Conservation (phyloP, 2,888 invertebrate species). For the Drosophila birchii region DNA sequence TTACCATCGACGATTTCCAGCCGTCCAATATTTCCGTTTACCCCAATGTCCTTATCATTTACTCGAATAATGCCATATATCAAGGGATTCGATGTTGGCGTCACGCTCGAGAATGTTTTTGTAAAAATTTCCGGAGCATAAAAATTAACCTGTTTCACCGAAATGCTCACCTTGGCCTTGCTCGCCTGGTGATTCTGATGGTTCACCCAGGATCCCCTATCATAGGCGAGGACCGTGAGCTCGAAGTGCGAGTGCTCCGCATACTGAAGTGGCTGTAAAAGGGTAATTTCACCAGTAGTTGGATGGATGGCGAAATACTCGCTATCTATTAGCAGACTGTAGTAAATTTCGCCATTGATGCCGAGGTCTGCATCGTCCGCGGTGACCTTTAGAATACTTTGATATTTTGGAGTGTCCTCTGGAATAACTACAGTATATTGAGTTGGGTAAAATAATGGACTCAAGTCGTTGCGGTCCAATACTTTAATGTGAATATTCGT, state of each 20-base stretch:
- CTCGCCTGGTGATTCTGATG: slow-evolving; percentile 87
- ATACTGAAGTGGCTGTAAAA: slow-evolving; percentile 91
- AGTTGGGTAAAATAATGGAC: slow-evolving; percentile 95
- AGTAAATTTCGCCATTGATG: slow-evolving; percentile 98
- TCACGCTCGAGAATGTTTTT: slow-evolving; percentile 91
- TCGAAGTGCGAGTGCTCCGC: slow-evolving; percentile 89
- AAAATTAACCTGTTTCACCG: slow-evolving; percentile 93
- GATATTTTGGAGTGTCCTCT: slow-evolving; percentile 94
- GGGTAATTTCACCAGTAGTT: slow-evolving; percentile 93
- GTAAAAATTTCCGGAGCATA: slow-evolving; percentile 94
- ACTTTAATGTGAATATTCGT: slow-evolving; percentile 90
- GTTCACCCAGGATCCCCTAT: slow-evolving; percentile 89
- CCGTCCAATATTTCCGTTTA: slow-evolving; percentile 92
- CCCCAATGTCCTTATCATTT: slow-evolving; percentile 92
- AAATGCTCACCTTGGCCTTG: slow-evolving; percentile 90
- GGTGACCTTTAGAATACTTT: slow-evolving; percentile 90
- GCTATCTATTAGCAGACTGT: slow-evolving; percentile 93
- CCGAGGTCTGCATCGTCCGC: slow-evolving; percentile 99
- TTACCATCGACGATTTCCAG: slow-evolving; percentile 95
- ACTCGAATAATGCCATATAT: slow-evolving; percentile 96
- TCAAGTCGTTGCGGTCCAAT: slow-evolving; percentile 95
- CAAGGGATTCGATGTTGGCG: slow-evolving; percentile 92
- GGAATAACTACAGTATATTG: slow-evolving; percentile 94
- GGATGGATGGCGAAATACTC: slow-evolving; percentile 97
- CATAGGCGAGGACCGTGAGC: slow-evolving; percentile 92